Evolutionary conservation across 2,888 invertebrate genomes (phyloP), one percentile per base, ranked within the genome.

Genomic region (Drosophila neotestacea): DNA sequence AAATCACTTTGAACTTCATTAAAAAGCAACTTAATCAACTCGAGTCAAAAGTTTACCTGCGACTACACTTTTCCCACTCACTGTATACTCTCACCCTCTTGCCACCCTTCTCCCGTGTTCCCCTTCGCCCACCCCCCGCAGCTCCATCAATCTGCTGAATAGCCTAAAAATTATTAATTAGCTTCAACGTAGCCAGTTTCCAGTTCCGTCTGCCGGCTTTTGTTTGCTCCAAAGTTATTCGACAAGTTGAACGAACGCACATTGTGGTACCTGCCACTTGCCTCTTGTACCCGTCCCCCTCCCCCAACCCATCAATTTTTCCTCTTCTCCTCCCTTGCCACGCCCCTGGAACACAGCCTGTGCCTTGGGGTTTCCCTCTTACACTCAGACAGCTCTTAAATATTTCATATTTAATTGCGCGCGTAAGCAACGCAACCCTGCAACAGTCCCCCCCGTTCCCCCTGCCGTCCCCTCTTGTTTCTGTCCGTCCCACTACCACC

Each of bases 361-460:
- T 46, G 16, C 10, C 28, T n/a, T 7, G 46, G 6, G 7, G 13
- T 11, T 7, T 2, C 27, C 13, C 27, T 36, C 41, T n/a, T 11
- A 4, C 6, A 27, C 22, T 27, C 38, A 27, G 55, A 27, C 62
- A 48, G 62, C 70, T 73, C 66, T 77, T 84, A 50, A 47, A 59
- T 85, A 90, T 89, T 89, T 90, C 86, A 89, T 88, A 89, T 86
- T 88, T 89, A 90, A 89, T 90, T 89, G 89, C 75, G 80, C 88
- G 89, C 89, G 75, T 87, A 80, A 78, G 83, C 78, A 74, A 67
- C 79, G 83, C 80, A 77, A 73, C 59, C 70, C 66, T 51, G 55
- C 36, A 50, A 32, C 34, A 39, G 32, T 6, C 60, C 9, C 47
- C 13, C n/a, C 11, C n/a, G 1, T 0, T 16, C 16, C 16, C 3